phyloP scores from a whole-genome alignment of 2,797 vertebrate species.

The Dipus sagitta region DNA sequence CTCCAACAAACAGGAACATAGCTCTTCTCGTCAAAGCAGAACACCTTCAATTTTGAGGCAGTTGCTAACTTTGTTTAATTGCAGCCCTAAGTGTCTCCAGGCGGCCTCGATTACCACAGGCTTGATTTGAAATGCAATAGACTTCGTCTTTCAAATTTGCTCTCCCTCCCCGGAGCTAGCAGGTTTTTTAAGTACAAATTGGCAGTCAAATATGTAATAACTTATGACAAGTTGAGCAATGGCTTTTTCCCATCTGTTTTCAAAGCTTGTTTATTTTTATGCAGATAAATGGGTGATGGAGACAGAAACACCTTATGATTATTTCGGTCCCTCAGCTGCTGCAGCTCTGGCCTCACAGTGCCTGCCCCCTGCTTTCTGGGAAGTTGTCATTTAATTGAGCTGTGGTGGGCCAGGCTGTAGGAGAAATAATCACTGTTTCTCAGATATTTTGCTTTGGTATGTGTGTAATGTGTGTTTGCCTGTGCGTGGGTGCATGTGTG shows the following conservation, averaged over 20 bases:
- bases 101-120: slow-evolving; percentile 63
- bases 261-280: slow-evolving; percentile 73
- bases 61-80: slow-evolving; percentile 50
- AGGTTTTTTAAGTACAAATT: slow-evolving; percentile 78
- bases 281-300: not conserved
- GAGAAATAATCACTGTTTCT: not conserved
- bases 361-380: not conserved
- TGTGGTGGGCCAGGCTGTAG: not conserved
- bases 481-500: not conserved
- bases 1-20: not conserved
- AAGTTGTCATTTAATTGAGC: slow-evolving; percentile 15
- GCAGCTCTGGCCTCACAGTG: not conserved
- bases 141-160: slow-evolving; percentile 73
- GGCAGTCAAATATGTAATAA: slow-evolving; percentile 79
- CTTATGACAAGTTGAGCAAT: slow-evolving; percentile 63
- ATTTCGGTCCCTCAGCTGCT: not conserved
- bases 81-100: slow-evolving; percentile 58
- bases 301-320: not conserved
- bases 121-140: slow-evolving; percentile 73
- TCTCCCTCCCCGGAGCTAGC: slow-evolving; percentile 77
- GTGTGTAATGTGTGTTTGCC: not conserved
- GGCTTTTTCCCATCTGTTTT: slow-evolving; percentile 59
- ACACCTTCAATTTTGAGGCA: not conserved
- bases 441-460: not conserved
- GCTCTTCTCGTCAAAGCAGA: not conserved